phyloP scores from a whole-genome alignment of 2,888 invertebrate species.

The Anoplius nigerrimus region DNA sequence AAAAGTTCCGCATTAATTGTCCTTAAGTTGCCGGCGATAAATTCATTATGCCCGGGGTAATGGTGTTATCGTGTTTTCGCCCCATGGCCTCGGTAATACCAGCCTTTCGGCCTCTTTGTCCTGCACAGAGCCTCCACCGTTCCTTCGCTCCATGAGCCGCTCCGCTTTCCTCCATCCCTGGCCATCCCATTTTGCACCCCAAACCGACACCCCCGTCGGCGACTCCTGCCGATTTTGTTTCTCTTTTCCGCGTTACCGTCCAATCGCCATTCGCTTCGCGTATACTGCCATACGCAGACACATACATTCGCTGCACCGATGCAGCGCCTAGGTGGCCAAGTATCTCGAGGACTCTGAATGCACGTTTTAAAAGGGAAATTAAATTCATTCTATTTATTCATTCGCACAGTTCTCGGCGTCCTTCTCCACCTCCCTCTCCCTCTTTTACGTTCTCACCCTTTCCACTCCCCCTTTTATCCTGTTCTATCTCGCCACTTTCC shows the following conservation, averaged over 20 bases:
- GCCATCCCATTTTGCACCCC: background rate
- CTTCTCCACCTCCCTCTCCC: slow-evolving; percentile 15
- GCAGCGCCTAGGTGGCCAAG: slow-evolving; percentile 22
- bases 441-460: background rate
- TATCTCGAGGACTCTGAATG: slow-evolving; percentile 44
- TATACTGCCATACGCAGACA: background rate
- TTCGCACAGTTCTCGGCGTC: slow-evolving; percentile 34
- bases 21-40: slow-evolving; percentile 63
- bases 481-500: slow-evolving; percentile 11
- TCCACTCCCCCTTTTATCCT: too few relatives aligned
- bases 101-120: slow-evolving; percentile 30
- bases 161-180: slow-evolving; percentile 12
- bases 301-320: slow-evolving; percentile 37
- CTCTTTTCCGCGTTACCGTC: background rate
- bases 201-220: background rate
- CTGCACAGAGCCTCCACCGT: slow-evolving; percentile 4
- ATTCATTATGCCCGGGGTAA: slow-evolving; percentile 59
- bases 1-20: slow-evolving; percentile 63
- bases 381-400: slow-evolving; percentile 56
- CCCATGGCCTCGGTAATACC: slow-evolving; percentile 38
- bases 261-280: slow-evolving; percentile 28
- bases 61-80: slow-evolving; percentile 63
- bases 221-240: slow-evolving; percentile 36
- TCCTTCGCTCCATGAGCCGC: background rate
- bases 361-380: slow-evolving; percentile 55